phyloP scores from a whole-genome alignment of 2,797 vertebrate genomes.

The Hydrolagus colliei region DNA sequence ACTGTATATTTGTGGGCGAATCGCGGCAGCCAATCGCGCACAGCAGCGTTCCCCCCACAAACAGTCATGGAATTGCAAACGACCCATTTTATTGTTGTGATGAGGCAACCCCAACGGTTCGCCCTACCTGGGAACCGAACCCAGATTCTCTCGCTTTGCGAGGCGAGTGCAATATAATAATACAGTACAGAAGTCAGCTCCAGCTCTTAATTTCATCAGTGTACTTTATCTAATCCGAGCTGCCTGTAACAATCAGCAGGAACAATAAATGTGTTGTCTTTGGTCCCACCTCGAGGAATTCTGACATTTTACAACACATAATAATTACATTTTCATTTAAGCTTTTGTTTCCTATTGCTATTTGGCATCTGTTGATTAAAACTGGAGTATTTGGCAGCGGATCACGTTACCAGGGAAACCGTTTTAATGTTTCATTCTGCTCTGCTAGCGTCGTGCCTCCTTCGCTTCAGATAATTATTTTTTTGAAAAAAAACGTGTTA shows the following conservation, averaged over 20 bases:
- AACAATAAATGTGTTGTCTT: neutral
- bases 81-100: too few species aligned
- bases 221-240: constrained; percentile 12
- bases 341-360: constrained; percentile 5
- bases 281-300: neutral
- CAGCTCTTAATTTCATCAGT: constrained; percentile 16
- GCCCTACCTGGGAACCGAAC: too few species aligned
- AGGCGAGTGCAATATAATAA: too few species aligned
- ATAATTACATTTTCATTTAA: constrained; percentile 28
- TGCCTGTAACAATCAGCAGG: constrained; percentile 18
- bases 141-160: too few species aligned
- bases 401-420: neutral
- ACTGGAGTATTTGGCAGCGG: constrained; percentile 1
- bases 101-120: too few species aligned
- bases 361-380: constrained; percentile 27
- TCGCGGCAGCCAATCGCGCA: too few species aligned
- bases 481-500: neutral
- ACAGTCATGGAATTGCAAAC: too few species aligned
- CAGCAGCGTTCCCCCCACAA: too few species aligned
- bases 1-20: too few species aligned
- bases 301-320: constrained; percentile 23
- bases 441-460: neutral
- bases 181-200: too few species aligned
- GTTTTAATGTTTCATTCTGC: constrained; percentile 8
- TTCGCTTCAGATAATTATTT: constrained; percentile 9